These are phyloP conservation scores for Matsumurasca onukii DNA, from an alignment of 1,140 invertebrate species.

Conservation along the genomic window DNA sequence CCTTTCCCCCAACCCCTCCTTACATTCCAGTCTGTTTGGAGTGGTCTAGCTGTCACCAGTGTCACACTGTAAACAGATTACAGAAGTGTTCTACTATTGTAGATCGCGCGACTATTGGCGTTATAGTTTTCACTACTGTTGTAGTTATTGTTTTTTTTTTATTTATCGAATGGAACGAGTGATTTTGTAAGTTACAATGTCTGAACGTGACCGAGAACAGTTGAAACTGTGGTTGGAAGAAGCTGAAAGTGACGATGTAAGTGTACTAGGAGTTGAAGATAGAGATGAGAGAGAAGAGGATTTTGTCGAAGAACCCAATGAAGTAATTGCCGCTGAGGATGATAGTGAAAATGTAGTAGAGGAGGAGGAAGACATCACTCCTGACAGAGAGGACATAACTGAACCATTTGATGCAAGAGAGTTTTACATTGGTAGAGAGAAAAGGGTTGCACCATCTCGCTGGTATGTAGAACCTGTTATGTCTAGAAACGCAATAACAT, in stretches of 20 bases:
- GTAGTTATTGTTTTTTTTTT: constrained; percentile 9
- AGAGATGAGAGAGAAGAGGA: not conserved
- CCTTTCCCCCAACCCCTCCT: not conserved
- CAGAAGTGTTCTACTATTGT: not conserved
- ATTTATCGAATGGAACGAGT: not conserved
- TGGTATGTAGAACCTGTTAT: not conserved
- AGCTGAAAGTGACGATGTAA: not conserved
- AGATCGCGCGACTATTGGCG: not conserved
- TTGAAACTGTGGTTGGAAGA: not conserved
- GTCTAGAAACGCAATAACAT: not conserved
- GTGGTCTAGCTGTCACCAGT: not conserved
- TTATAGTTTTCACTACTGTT: not conserved
- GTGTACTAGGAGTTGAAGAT: not conserved
- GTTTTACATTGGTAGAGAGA: not conserved
- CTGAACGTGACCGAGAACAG: not conserved
- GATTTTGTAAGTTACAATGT: not conserved
- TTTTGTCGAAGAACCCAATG: not conserved
- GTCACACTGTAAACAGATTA: not conserved
- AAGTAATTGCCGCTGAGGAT: not conserved
- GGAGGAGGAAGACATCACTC: not conserved
- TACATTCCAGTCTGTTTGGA: not conserved
- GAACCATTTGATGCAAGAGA: not conserved
- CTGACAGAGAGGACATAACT: not conserved
- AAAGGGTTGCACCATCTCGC: not conserved
- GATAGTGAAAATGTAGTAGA: not conserved